Evolutionary conservation across 2,888 invertebrate genomes (phyloP), one percentile per base, ranked within the genome.

Genomic region (Agrenia bidenticulata): DNA sequence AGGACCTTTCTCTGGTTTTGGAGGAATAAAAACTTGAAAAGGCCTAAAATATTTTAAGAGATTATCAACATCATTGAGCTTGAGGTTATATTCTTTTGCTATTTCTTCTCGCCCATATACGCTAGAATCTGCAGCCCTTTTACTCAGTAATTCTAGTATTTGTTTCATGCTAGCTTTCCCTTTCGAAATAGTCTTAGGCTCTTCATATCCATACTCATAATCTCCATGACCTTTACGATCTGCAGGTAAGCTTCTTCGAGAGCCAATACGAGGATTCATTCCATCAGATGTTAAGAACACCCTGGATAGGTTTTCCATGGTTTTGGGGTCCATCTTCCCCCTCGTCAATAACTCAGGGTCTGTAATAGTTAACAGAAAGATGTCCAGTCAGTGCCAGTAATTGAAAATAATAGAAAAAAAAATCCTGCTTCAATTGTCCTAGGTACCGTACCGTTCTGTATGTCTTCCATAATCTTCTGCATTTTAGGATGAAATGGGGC

Each of bases 401-500:
- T 58, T 49, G 32, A 41, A 15, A 23, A 24, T 9, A 11, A 24
- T 24, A n/a, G n/a, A n/a, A n/a, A n/a, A n/a, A n/a, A n/a, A n/a
- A n/a, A n/a, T n/a, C n/a, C n/a, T n/a, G n/a, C n/a, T n/a, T n/a
- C n/a, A n/a, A n/a, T n/a, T n/a, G n/a, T n/a, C n/a, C n/a, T n/a
- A n/a, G n/a, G n/a, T n/a, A n/a, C n/a, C 1, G 72, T 72, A 83
- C 85, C 80, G 80, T 86, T 83, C 37, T 86, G 79, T 0, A 89
- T 81, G 67, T 85, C 82, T 76, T 89, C 84, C 77, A 88, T 82
- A 79, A 88, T 87, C 75, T 84, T 82, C 49, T 85, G 72, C 71
- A 86, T 86, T 19, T 60, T 56, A 24, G 85, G 83, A 79, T 86
- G 85, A 77, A 81, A 84, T 0, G 92, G 92, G n/a, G 92, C 90